Evolutionary conservation across 2,888 invertebrate species (phyloP).

Genomic region (Tinea pellionella): DNA sequence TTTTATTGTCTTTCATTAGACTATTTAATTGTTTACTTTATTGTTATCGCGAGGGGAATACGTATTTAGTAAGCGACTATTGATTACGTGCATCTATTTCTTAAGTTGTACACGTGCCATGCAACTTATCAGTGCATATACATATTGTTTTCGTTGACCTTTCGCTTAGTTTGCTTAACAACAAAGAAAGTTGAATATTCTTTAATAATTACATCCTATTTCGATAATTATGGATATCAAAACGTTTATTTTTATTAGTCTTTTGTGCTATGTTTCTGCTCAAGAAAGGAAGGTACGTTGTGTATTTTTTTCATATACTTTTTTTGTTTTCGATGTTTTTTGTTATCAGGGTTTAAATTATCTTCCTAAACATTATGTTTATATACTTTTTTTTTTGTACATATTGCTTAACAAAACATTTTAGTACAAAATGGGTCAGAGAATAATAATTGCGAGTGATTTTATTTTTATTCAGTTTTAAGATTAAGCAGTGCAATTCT

Average conservation of each 20-base stretch:
- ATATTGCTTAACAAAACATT: too few relatives aligned
- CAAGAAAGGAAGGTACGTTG: conserved; percentile 47
- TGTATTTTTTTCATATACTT: neutral
- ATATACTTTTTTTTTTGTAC: too few relatives aligned
- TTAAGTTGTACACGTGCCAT: neutral
- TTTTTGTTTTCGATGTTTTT: neutral
- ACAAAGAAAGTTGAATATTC: neutral
- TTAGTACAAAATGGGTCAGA: too few relatives aligned
- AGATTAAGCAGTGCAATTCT: too few relatives aligned
- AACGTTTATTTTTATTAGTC: conserved; percentile 2
- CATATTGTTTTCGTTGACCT: conserved; percentile 2
- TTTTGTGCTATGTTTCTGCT: conserved; percentile 25
- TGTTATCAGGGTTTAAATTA: neutral
- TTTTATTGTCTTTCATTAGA: too few relatives aligned
- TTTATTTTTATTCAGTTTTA: too few relatives aligned
- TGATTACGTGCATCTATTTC: neutral
- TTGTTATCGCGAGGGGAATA: neutral
- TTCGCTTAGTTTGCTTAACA: neutral
- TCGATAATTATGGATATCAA: conserved; percentile 5
- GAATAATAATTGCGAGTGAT: too few relatives aligned
- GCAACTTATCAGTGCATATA: neutral
- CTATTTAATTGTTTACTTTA: neutral
- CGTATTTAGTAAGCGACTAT: neutral
- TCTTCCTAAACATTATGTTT: neutral
- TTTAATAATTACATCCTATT: neutral